Conservation (phyloP, 2,888 invertebrate genomes). For the Platerodrilus igneus region DNA sequence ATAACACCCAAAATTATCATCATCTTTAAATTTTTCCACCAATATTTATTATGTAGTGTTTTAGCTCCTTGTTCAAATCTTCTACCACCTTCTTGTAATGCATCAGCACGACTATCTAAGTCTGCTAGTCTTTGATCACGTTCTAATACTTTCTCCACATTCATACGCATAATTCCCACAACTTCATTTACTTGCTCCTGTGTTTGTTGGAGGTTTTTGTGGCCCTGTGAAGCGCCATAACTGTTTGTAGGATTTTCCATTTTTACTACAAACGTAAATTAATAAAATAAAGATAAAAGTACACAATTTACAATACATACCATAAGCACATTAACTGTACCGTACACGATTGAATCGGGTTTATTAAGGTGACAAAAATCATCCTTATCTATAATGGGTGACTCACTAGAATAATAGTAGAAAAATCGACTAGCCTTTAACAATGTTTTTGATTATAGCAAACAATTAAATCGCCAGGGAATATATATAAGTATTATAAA, state of each 20-base stretch:
- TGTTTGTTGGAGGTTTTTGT: constrained; percentile 41
- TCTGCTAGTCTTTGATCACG: constrained; percentile 93
- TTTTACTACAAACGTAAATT: too few relatives aligned
- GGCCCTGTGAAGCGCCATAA: constrained; percentile 14
- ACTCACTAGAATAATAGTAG: too few relatives aligned
- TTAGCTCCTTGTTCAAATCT: constrained; percentile 97
- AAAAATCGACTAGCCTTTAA: too few relatives aligned
- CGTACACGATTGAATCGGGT: too few relatives aligned
- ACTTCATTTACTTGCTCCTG: constrained; percentile 58
- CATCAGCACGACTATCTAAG: constrained; percentile 93
- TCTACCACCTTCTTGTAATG: constrained; percentile 88
- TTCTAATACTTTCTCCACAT: constrained; percentile 94
- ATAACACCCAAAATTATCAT: constrained; percentile 89
- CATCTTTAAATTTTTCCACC: constrained; percentile 97
- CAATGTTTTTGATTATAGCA: too few relatives aligned
- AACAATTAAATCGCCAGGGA: too few relatives aligned
- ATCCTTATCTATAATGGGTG: too few relatives aligned
- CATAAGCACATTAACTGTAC: too few relatives aligned
- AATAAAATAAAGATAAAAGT: too few relatives aligned
- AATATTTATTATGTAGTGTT: constrained; percentile 93
- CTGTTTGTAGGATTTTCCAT: constrained; percentile 28
- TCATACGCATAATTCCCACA: constrained; percentile 91
- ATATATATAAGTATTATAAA: too few relatives aligned
- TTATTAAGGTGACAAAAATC: too few relatives aligned
- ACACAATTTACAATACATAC: too few relatives aligned